These are phyloP conservation scores for Cylindroiulus punctatus DNA, from an alignment of 2,888 invertebrate species.

Conservation along the genomic window DNA sequence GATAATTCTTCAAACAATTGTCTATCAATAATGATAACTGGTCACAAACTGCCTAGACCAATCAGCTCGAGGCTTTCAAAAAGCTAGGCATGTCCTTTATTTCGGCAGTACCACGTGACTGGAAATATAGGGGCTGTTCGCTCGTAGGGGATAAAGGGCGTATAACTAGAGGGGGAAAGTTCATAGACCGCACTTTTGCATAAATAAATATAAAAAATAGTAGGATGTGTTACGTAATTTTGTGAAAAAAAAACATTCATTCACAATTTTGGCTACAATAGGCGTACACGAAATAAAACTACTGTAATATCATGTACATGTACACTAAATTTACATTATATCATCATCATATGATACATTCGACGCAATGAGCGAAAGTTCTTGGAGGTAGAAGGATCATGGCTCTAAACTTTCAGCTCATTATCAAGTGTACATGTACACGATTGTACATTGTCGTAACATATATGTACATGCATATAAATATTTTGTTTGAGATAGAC, in stretches of 20 bases:
- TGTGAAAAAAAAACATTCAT: neutral
- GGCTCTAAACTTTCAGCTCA: too few relatives aligned
- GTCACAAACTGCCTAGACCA: neutral
- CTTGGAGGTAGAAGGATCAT: too few relatives aligned
- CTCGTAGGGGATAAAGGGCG: neutral
- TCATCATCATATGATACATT: too few relatives aligned
- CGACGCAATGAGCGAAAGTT: too few relatives aligned
- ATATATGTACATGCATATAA: too few relatives aligned
- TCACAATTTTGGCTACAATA: neutral
- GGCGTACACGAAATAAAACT: neutral
- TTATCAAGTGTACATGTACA: too few relatives aligned
- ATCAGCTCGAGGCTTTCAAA: neutral
- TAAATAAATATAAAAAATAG: slow-evolving; percentile 25
- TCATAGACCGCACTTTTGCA: slow-evolving; percentile 24
- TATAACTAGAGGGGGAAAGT: neutral
- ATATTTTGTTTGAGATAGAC: too few relatives aligned
- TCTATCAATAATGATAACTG: neutral
- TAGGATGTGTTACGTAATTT: neutral
- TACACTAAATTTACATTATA: too few relatives aligned
- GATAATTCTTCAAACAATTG: neutral
- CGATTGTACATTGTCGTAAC: too few relatives aligned
- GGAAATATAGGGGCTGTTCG: neutral
- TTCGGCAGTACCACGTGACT: neutral
- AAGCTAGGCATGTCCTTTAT: neutral
- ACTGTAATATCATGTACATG: too few relatives aligned